Conservation (phyloP, 1,140 invertebrate species). For the Drosophila truncata region DNA sequence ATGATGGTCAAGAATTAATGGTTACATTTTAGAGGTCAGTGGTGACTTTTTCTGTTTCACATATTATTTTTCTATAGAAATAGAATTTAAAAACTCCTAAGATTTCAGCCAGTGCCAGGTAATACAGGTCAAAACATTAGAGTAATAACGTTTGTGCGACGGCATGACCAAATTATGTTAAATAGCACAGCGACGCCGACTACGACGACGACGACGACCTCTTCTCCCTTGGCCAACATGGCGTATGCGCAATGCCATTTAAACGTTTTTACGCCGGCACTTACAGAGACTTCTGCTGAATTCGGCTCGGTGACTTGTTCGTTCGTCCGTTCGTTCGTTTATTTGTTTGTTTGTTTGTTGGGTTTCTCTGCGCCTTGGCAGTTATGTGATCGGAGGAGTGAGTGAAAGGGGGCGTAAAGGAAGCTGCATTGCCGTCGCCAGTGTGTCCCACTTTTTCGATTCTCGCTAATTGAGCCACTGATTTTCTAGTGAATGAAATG, state of each 20-base stretch:
- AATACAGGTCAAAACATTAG: slow-evolving; percentile 13
- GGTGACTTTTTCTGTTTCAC: not conserved
- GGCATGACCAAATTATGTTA: slow-evolving; percentile 64
- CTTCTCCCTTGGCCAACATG: slow-evolving; percentile 27
- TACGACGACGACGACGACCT: slow-evolving; percentile 9
- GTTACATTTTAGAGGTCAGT: no score
- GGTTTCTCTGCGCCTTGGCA: slow-evolving; percentile 26
- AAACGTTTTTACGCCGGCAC: slow-evolving; percentile 51
- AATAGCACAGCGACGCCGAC: slow-evolving; percentile 32
- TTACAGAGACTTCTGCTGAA: slow-evolving; percentile 54
- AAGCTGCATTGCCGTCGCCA: slow-evolving; percentile 50
- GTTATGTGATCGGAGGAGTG: slow-evolving; percentile 40
- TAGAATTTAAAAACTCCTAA: not conserved
- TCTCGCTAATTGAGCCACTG: slow-evolving; percentile 76
- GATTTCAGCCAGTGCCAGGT: slow-evolving; percentile 5
- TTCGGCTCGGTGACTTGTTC: slow-evolving; percentile 22
- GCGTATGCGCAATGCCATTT: slow-evolving; percentile 52
- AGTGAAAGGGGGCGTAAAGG: slow-evolving; percentile 46
- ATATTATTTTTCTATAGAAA: not conserved
- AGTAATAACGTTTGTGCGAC: slow-evolving; percentile 27
- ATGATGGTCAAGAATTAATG: not conserved
- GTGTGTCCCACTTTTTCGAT: slow-evolving; percentile 68
- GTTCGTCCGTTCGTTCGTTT: not conserved
- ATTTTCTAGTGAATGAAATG: slow-evolving; percentile 79
- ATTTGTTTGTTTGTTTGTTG: slow-evolving; percentile 8